Conservation (phyloP, 64 coral and sea anemone genomes). For the Dendrophyllia cribrosa region DNA sequence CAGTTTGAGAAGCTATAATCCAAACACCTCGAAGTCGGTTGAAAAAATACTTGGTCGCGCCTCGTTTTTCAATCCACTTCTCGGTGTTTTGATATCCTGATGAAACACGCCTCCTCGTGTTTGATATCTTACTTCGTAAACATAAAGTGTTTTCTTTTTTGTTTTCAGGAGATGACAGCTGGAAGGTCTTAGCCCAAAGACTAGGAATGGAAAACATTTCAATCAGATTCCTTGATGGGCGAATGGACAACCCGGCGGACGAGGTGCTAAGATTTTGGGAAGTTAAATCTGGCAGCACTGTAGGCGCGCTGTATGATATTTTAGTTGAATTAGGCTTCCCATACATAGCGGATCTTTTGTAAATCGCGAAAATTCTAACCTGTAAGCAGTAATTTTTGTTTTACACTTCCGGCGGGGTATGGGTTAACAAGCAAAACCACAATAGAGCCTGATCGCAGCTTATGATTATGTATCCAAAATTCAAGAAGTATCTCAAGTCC, state of each 20-base stretch:
- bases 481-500: too few species aligned
- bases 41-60: too few species aligned
- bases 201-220: constrained; percentile 29
- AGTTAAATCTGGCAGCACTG: constrained; percentile 58
- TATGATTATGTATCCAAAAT: too few species aligned
- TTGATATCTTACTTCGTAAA: background rate
- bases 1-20: too few species aligned
- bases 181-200: constrained; percentile 49
- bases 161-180: constrained; percentile 64
- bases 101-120: background rate
- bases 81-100: background rate
- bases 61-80: too few species aligned
- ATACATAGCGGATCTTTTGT: constrained; percentile 65
- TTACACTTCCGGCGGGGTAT: too few species aligned
- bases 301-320: constrained; percentile 70
- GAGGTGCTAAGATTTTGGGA: constrained; percentile 80
- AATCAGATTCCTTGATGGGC: constrained; percentile 54
- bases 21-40: too few species aligned
- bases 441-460: too few species aligned
- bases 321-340: constrained; percentile 52
- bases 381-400: too few species aligned
- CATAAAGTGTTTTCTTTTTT: too few species aligned
- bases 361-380: background rate
- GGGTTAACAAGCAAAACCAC: too few species aligned
- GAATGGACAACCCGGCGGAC: constrained; percentile 69